phyloP scores from a whole-genome alignment of 2,797 vertebrate genomes.

The Decapterus maruadsi region DNA sequence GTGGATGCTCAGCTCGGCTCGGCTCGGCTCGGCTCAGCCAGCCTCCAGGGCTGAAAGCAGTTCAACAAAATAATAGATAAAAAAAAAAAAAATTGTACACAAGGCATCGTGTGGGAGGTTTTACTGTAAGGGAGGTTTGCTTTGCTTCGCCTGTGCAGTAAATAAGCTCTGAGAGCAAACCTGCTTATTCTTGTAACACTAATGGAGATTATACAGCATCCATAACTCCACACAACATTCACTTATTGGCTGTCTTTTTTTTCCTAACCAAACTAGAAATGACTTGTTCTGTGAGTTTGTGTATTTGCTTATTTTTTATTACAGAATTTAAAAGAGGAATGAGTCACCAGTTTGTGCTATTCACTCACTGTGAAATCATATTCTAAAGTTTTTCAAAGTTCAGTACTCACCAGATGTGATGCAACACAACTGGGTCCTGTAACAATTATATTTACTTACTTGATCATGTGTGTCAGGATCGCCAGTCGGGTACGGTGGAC shows the following conservation, averaged over 20 bases:
- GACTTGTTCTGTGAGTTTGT: background rate
- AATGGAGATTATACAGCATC: slow-evolving; percentile 33
- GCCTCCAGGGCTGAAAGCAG: slow-evolving; percentile 64
- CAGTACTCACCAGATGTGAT: too few relatives aligned
- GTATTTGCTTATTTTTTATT: background rate
- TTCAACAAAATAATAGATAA: slow-evolving; percentile 57
- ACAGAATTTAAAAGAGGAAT: background rate
- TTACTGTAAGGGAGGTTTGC: slow-evolving; percentile 40
- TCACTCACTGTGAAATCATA: background rate
- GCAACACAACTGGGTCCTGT: too few relatives aligned
- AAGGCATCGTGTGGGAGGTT: slow-evolving; percentile 62
- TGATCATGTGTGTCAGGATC: too few relatives aligned
- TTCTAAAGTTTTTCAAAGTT: background rate
- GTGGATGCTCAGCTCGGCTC: background rate
- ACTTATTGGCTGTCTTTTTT: background rate
- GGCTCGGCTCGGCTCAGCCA: slow-evolving; percentile 11
- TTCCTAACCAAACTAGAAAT: background rate
- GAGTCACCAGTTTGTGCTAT: background rate
- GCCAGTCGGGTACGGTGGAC: too few relatives aligned
- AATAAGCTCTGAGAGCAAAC: slow-evolving; percentile 43
- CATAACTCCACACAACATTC: slow-evolving; percentile 5
- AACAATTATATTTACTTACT: too few relatives aligned
- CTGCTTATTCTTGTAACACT: background rate
- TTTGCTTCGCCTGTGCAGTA: slow-evolving; percentile 45
- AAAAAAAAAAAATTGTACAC: slow-evolving; percentile 36